Base-by-base conservation (phyloP, 2,797 vertebrate species). In the Coreius guichenoti region DNA sequence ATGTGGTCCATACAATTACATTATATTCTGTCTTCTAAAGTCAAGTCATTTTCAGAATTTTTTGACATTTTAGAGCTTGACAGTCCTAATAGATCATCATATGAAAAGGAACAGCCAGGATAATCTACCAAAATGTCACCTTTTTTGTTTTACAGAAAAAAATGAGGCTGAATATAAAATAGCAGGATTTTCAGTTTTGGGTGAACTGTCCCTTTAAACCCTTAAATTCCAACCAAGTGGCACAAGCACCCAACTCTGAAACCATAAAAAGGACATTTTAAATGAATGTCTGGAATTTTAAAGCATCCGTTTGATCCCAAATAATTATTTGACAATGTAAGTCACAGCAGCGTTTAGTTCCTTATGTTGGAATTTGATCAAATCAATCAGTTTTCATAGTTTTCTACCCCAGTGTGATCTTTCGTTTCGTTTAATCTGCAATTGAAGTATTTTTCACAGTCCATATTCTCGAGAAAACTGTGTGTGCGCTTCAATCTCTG, bases 401-500 rank as follows among this genome's bases (percentile, higher is more conserved):
- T 61, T 75, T n/a, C 5, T 1, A 36, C 26, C 56, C 14, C 3
- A 11, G 12, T 33, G 16, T 19, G 11, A 73, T 36, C 3, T 58
- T 77, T 9, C 8, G 29, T 14, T 82, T 29, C 3, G 14, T 45
- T 47, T 9, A 11, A 23, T 61, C 36, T 43, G 36, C 17, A 58
- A 31, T 58, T 82, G 4, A 39, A 36, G 2, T 61, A 31, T 82
- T 72, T 58, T 23, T 33, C 17, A 72, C 33, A 47, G 21, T 61
- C 68, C 36, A 43, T 43, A 61, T 73, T 47, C 31, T 81, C 17
- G 31, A 39, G 31, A 63, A 69, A 54, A 58, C 73, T 26, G 33
- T 49, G 49, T 70, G 51, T 81, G 69, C 70, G 69, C 31, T n/a
- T 86, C 51, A 58, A 47, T 84, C 39, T 72, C 26, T 63, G 63